Evolutionary conservation across 2,888 invertebrate genomes (phyloP).

Genomic region (Melieria omissa): DNA sequence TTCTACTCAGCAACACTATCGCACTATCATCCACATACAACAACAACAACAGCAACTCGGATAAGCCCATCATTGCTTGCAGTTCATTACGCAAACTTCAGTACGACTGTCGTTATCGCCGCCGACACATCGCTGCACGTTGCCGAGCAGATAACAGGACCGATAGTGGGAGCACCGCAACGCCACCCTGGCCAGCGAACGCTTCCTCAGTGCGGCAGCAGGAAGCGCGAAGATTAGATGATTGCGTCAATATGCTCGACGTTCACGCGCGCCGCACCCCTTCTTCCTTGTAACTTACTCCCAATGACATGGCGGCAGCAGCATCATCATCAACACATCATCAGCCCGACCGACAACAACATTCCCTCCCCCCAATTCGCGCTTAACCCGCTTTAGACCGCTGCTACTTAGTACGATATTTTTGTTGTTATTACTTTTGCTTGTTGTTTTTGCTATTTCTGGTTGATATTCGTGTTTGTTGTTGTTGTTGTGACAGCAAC

Average conservation of each 20-base stretch:
- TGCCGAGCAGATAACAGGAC: too few relatives aligned
- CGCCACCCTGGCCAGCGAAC: neutral
- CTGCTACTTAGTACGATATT: conserved; percentile 7
- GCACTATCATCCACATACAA: too few relatives aligned
- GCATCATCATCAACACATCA: conserved; percentile 30
- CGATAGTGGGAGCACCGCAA: neutral
- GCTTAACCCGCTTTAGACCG: neutral
- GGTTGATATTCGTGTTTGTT: conserved; percentile 40
- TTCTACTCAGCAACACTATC: too few relatives aligned
- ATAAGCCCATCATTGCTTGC: too few relatives aligned
- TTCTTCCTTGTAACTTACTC: too few relatives aligned
- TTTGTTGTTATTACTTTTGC: neutral
- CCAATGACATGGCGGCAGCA: neutral
- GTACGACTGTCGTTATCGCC: too few relatives aligned
- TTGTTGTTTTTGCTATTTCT: conserved; percentile 2
- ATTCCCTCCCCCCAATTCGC: conserved; percentile 22
- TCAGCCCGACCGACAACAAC: conserved; percentile 10
- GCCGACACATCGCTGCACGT: too few relatives aligned
- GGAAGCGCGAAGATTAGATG: conserved; percentile 67
- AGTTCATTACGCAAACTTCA: too few relatives aligned
- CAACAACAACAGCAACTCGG: too few relatives aligned
- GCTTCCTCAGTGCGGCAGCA: neutral
- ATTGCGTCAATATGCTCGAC: conserved; percentile 66
- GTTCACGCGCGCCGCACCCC: conserved; percentile 32
- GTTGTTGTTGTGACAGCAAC: conserved; percentile 19